Base-by-base conservation (phyloP, 2,888 invertebrate genomes). In the Lottia scabra region DNA sequence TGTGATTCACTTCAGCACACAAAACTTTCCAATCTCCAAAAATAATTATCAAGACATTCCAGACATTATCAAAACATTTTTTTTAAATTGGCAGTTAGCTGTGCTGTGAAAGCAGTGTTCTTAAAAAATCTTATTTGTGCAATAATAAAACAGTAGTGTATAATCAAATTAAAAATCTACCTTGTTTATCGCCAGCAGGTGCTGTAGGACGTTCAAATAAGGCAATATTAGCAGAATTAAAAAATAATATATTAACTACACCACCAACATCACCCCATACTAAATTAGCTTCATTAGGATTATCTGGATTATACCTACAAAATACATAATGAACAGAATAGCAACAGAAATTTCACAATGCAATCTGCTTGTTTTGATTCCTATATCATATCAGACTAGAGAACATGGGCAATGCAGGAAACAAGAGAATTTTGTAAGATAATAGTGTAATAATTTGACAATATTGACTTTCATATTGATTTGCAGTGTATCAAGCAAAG, bases 191-290 rank as follows among this genome's bases (percentile, higher is more conserved):
- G 0, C 87, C 86, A 6, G 89, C 84, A 27, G 88, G 88, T 1
- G 88, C 87, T 16, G 88, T 83, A 0, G 89, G 89, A 44, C 89
- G 78, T 72, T 90, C 89, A 83, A 90, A 90, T 62, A 90, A 80
- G 1, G 89, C 87, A 67, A 89, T 89, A 74, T 84, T 87, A 27
- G 88, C 88, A 4, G 88, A 86, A 75, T 80, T 87, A 78, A 89
- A 90, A 74, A 87, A 87, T 30, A 90, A 78, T 63, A 85, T 85
- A 74, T 88, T 89, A 63, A 90, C 85, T 67, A 75, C 81, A 5
- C 90, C 90, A 5, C 86, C 86, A 6, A 87, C 86, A 81, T 90
- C 89, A 10, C 89, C 89, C 88, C 89, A 90, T 12, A 83, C 83
- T 26, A 90, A 71, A 15, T 89, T 83, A 0, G 89, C 88, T 74